Percentiles rank a stretch among this genome's conserved stretches.
Evolutionary conservation across 1,140 invertebrate genomes (phyloP).

Genomic region (Drosophila sp.): DNA sequence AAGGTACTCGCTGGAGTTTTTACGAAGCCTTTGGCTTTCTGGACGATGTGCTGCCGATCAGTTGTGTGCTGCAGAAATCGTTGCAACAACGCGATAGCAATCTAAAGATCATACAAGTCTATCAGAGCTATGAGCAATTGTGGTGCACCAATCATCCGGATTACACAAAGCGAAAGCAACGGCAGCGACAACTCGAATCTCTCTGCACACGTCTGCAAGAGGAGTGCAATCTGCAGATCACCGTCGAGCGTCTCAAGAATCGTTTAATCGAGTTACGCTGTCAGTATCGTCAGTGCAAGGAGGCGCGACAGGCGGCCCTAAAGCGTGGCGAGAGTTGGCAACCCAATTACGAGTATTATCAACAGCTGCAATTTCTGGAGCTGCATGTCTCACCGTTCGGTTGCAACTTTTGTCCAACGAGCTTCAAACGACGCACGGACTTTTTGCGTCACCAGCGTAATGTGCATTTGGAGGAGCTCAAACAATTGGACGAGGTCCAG

Average conservation of each 20-base stretch:
- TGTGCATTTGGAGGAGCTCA: constrained; percentile 53
- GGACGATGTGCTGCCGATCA: constrained; percentile 69
- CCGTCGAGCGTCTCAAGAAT: constrained; percentile 63
- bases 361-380: constrained; percentile 63
- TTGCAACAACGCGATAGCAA: constrained; percentile 65
- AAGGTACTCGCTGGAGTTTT: constrained; percentile 56
- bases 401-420: constrained; percentile 49
- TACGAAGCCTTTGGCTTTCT: constrained; percentile 71
- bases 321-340: constrained; percentile 46
- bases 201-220: constrained; percentile 69
- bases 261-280: constrained; percentile 73
- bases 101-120: constrained; percentile 73
- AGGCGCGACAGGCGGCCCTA: constrained; percentile 41
- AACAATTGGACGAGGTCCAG: constrained; percentile 17
- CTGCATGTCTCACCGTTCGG: constrained; percentile 69
- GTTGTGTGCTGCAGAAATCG: constrained; percentile 58
- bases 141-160: constrained; percentile 75
- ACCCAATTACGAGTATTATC: constrained; percentile 68
- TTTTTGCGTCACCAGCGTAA: constrained; percentile 61
- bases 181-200: constrained; percentile 58
- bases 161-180: constrained; percentile 67
- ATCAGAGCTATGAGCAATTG: constrained; percentile 65
- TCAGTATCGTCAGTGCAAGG: constrained; percentile 71
- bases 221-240: constrained; percentile 69
- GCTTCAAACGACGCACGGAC: constrained; percentile 64